Evolutionary conservation across 2,888 invertebrate genomes (phyloP).

Genomic region (Eulithis prunata): DNA sequence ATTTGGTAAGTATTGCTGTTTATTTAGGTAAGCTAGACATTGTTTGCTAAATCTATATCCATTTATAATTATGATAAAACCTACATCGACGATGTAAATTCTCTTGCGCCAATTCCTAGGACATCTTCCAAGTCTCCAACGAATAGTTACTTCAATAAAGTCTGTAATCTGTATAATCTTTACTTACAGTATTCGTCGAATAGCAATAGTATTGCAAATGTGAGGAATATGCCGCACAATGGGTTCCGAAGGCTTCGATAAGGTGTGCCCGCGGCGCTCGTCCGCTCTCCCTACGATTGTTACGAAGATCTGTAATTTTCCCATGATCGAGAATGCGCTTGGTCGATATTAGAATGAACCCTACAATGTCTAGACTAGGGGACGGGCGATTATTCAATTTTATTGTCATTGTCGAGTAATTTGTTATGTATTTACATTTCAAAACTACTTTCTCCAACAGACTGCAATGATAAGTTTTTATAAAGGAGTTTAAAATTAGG

Average conservation of each 20-base stretch:
- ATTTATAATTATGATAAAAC: not conserved
- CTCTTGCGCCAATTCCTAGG: constrained; percentile 4
- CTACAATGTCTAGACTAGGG: constrained; percentile 51
- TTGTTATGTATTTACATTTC: not conserved
- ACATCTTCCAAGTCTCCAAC: constrained; percentile 9
- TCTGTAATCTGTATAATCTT: constrained; percentile 34
- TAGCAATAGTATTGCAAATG: constrained; percentile 34
- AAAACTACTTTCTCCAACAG: not conserved
- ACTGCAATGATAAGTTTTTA: no score
- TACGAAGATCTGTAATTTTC: constrained; percentile 67
- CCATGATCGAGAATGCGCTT: constrained; percentile 67
- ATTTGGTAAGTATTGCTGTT: no score
- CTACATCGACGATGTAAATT: constrained; percentile 19
- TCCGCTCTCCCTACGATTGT: constrained; percentile 54
- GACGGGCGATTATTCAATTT: constrained; percentile 52
- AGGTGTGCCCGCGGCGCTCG: constrained; percentile 42
- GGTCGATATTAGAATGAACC: constrained; percentile 55
- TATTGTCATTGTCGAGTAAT: constrained; percentile 43
- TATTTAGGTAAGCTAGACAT: no score
- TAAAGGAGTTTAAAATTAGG: no score
- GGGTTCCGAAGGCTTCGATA: constrained; percentile 32
- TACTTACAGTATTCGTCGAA: constrained; percentile 29
- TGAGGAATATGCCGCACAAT: constrained; percentile 58
- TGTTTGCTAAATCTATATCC: not conserved
- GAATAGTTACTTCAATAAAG: constrained; percentile 42